Percentiles rank a stretch among this genome's conserved stretches.
phyloP scores from a whole-genome alignment of 92 coral and sea anemone genomes.

The Epizoanthus illoricatus region DNA sequence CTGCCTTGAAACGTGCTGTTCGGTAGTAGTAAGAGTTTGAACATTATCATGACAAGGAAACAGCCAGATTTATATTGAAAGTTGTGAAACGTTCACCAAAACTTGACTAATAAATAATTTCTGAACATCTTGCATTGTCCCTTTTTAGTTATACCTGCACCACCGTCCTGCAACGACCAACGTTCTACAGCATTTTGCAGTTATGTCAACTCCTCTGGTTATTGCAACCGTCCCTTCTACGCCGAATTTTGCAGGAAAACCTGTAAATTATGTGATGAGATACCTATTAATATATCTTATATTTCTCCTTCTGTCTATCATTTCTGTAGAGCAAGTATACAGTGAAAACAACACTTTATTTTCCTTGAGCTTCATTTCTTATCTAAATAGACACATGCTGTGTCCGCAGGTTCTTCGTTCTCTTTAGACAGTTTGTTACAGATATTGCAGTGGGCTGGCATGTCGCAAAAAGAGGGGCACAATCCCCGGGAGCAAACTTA shows the following conservation, averaged over 20 bases:
- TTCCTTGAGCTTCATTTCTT: not conserved
- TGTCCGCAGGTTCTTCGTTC: no score
- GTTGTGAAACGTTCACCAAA: no score
- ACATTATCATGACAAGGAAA: no score
- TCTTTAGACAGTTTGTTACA: no score
- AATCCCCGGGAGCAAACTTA: no score
- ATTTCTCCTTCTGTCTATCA: not conserved
- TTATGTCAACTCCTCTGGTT: no score
- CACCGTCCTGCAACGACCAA: constrained; percentile 4
- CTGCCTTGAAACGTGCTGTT: not conserved
- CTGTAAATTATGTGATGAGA: not conserved
- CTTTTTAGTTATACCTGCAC: not conserved
- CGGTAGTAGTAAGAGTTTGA: no score
- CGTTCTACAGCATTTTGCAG: not conserved
- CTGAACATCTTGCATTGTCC: not conserved
- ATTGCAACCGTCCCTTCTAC: not conserved
- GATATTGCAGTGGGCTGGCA: no score
- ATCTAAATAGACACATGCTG: no score
- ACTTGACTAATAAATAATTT: not conserved
- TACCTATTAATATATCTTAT: not conserved
- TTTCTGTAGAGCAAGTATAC: not conserved
- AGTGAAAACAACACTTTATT: not conserved
- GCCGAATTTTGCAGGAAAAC: not conserved
- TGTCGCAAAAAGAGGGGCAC: no score
- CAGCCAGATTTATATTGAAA: no score